Evolutionary conservation across 2,888 invertebrate genomes (phyloP), one percentile per base, ranked within the genome.

Genomic region (Allacma fusca): DNA sequence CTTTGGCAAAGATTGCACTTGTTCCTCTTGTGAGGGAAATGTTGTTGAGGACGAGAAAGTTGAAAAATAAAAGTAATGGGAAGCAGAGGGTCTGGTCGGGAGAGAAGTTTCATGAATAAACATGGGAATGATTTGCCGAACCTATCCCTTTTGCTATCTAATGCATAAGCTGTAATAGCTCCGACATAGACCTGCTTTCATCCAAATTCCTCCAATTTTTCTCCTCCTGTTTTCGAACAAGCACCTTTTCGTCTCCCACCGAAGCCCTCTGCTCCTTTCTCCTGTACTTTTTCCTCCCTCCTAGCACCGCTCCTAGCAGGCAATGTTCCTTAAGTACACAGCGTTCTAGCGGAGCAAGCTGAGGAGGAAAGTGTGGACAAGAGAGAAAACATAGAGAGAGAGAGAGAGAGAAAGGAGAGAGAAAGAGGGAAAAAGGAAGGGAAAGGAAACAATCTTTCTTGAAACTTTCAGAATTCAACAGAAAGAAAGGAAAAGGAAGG

Each of bases 371-470:
- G 44, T n/a, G 43, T 40, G 69, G 44, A 26, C 19, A 34, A 57
- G 70, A 74, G 74, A 57, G 21, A 75, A 34, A 23, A 19, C 9
- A 16, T 29, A 68, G 23, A 73, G 26, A 75, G 67, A 13, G 29
- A 75, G 75, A 24, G 13, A 75, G 43, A 57, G 50, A n/a, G 28
- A 19, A 21, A 72, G 29, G 5, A 23, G 67, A 26, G 29, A 28
- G n/a, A 67, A 29, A 69, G 23, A 43, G 40, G 44, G 26, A 74
- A 71, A 76, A 65, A 68, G 62, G 50, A 57, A 73, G 44, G 44
- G 64, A 59, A 50, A 75, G 75, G 75, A 79, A 77, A 76, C 74
- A 79, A 79, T 79, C 69, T 77, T 70, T 75, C 74, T 70, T 69
- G 75, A 79, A 77, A 79, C 70, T 79, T 79, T 77, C 16, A 74